Percentiles rank a stretch among this genome's conserved stretches.
Conservation (phyloP, 2,888 invertebrate genomes). For the Helobdella robusta region DNA sequence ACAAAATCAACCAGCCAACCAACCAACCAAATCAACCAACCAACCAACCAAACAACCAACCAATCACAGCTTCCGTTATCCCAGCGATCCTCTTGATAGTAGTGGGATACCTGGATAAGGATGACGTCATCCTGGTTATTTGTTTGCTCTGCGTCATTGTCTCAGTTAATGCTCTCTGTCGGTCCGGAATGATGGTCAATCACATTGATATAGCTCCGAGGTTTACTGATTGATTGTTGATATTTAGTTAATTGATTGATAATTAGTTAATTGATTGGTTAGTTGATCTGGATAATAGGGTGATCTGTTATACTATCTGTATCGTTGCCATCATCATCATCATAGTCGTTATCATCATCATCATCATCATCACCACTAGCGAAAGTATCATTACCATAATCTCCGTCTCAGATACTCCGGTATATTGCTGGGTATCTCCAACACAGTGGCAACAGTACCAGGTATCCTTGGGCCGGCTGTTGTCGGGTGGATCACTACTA, state of each 20-base stretch:
- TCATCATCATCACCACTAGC: too few relatives aligned
- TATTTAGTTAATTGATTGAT: not conserved
- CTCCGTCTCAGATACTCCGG: conserved; percentile 40
- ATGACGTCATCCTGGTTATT: conserved; percentile 39
- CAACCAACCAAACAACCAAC: too few relatives aligned
- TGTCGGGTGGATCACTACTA: conserved; percentile 42
- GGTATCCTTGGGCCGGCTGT: conserved; percentile 46
- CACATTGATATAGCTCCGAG: conserved; percentile 48
- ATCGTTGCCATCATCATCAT: too few relatives aligned
- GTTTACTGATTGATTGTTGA: conserved; percentile 26
- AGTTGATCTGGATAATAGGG: too few relatives aligned
- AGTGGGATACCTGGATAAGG: conserved; percentile 45
- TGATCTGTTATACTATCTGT: too few relatives aligned
- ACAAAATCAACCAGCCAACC: too few relatives aligned
- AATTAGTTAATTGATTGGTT: too few relatives aligned
- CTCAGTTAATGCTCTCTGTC: conserved; percentile 41
- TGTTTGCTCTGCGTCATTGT: conserved; percentile 42
- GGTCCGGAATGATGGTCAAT: conserved; percentile 46
- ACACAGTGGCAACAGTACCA: conserved; percentile 45
- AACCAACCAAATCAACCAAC: too few relatives aligned
- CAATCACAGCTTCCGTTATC: conserved; percentile 41
- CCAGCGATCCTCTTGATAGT: conserved; percentile 42
- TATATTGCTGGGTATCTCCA: conserved; percentile 46
- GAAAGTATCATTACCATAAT: not conserved
- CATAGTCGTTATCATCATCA: too few relatives aligned